phyloP scores from a whole-genome alignment of 2,797 vertebrate species.

The Brachymystax lenok region DNA sequence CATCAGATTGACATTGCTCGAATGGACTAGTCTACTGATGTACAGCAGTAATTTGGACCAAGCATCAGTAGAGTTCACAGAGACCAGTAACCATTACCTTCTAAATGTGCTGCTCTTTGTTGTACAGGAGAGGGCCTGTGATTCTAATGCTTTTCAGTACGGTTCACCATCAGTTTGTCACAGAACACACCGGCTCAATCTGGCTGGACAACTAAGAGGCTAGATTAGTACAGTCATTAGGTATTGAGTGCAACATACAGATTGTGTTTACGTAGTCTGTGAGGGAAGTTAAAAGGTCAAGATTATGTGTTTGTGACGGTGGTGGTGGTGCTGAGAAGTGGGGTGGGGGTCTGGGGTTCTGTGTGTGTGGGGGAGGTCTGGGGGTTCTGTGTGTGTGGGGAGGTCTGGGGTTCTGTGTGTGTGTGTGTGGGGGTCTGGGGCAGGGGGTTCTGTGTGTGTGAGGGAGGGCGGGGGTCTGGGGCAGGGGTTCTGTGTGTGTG shows the following conservation, averaged over 20 bases:
- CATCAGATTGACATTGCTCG: too few species aligned
- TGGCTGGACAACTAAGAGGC: background rate
- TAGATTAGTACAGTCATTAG: background rate
- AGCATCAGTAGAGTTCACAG: background rate
- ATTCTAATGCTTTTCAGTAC: background rate
- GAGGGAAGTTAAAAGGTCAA: background rate
- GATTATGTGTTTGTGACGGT: too few species aligned
- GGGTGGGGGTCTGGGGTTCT: too few species aligned
- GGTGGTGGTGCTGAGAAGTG: too few species aligned
- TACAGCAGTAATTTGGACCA: background rate
- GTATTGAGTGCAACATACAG: background rate
- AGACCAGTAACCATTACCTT: background rate
- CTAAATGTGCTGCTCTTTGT: background rate
- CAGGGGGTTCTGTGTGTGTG: too few species aligned
- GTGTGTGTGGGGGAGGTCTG: too few species aligned
- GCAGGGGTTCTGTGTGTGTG: too few species aligned
- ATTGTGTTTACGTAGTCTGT: background rate
- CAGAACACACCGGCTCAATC: background rate
- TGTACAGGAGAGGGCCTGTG: background rate
- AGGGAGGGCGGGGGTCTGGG: too few species aligned
- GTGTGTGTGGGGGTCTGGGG: accelerated
- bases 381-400: too few species aligned
- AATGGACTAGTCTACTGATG: too few species aligned
- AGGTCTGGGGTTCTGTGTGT: too few species aligned
- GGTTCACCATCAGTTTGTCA: background rate